phyloP scores from a whole-genome alignment of 2,797 vertebrate species.

The Ctenopoma multispine region DNA sequence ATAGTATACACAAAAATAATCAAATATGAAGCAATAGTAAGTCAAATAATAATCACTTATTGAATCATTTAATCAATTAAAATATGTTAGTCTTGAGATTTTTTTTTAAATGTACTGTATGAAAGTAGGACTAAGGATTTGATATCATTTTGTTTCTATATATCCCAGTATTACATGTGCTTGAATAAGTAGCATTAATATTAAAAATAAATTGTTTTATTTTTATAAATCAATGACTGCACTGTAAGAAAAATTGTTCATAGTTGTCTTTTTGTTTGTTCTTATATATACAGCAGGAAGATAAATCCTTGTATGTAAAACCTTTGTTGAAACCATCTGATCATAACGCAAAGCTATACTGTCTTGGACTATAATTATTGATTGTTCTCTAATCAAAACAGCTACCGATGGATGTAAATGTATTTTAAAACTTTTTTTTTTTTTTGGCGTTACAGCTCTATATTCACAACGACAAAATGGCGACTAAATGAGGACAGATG shows the following conservation, averaged over 20 bases:
- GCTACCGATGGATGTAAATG: conserved; percentile 62
- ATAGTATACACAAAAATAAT: too few species aligned
- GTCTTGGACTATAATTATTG: neutral
- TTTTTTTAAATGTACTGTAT: too few species aligned
- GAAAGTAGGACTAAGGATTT: too few species aligned
- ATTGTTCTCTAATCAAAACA: conserved; percentile 54
- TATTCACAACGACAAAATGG: conserved; percentile 76
- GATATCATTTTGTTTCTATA: too few species aligned
- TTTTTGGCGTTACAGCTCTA: conserved; percentile 61
- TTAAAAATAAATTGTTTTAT: too few species aligned
- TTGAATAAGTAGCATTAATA: too few species aligned
- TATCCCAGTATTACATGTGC: too few species aligned
- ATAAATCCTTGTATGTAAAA: conserved; percentile 8
- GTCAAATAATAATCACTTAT: neutral
- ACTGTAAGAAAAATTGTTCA: too few species aligned
- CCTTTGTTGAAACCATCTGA: conserved; percentile 20
- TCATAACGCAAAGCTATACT: conserved; percentile 41
- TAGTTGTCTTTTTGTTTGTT: too few species aligned
- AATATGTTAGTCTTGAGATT: neutral
- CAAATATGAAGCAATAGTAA: neutral
- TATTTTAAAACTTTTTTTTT: conserved; percentile 60
- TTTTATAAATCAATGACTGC: too few species aligned
- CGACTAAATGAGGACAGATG: conserved; percentile 85
- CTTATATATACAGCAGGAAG: too few species aligned
- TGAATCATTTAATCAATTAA: neutral